Conservation (phyloP, 2,113 vertebrate species). For the Serinus canaria region DNA sequence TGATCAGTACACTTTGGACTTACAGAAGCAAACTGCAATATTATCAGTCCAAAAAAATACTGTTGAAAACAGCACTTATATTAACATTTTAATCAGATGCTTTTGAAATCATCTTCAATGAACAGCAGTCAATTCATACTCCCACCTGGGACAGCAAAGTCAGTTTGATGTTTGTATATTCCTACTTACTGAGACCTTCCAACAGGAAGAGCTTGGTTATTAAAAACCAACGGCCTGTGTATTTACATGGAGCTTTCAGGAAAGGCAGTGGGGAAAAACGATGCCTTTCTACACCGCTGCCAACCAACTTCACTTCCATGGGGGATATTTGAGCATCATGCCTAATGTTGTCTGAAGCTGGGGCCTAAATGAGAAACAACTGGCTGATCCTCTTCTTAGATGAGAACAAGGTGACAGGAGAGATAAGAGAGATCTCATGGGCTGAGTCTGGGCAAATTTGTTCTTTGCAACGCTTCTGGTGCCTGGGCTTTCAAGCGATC, state of each 20-base stretch:
- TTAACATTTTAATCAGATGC: neutral
- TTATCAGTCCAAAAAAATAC: neutral
- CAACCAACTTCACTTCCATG: neutral
- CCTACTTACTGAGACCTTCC: neutral
- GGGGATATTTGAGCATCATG: neutral
- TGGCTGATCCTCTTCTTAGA: neutral
- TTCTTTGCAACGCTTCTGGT: neutral
- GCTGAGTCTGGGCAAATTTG: neutral
- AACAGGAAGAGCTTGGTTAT: neutral
- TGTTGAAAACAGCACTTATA: neutral
- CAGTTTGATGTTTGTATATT: neutral
- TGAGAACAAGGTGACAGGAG: slow-evolving; percentile 2
- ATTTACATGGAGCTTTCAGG: neutral
- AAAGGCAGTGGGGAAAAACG: neutral
- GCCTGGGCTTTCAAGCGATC: neutral
- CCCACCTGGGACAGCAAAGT: neutral
- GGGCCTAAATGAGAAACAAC: slow-evolving; percentile 24
- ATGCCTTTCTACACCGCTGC: neutral
- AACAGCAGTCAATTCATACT: neutral
- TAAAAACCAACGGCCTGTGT: neutral
- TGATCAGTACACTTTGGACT: neutral
- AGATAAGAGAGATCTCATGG: neutral
- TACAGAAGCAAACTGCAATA: neutral
- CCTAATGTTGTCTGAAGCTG: neutral
- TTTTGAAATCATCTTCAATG: slow-evolving; percentile 1